Conservation (phyloP, 2,888 invertebrate genomes). For the Philopedon plagiatum region DNA sequence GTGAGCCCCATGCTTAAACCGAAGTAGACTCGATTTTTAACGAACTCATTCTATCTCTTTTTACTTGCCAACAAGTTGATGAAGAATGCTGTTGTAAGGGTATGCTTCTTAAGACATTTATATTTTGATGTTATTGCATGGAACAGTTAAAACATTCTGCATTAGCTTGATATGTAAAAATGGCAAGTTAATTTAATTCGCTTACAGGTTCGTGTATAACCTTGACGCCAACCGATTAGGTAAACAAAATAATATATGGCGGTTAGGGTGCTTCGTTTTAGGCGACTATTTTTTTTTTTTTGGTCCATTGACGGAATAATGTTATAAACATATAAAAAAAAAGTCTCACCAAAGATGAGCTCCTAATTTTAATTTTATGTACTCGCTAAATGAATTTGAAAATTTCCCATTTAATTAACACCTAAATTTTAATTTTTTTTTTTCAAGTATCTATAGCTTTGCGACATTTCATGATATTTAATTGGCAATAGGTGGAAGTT, state of each 20-base stretch:
- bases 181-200: background rate
- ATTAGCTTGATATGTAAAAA: conserved; percentile 13
- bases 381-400: no score
- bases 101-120: conserved; percentile 31
- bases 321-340: no score
- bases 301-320: no score
- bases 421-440: no score
- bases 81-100: conserved; percentile 41
- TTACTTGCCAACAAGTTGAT: conserved; percentile 30
- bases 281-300: no score
- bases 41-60: conserved; percentile 16
- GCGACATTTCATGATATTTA: no score
- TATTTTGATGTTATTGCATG: conserved; percentile 19
- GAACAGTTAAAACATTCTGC: conserved; percentile 8
- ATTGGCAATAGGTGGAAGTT: no score
- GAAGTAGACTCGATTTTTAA: conserved; percentile 7
- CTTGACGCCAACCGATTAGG: background rate
- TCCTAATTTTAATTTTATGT: background rate
- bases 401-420: no score
- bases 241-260: background rate
- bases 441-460: no score
- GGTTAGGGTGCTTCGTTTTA: background rate
- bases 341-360: background rate
- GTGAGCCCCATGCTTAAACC: background rate
- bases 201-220: background rate